Base-by-base conservation (phyloP, 2,797 vertebrate genomes). In the Chlorospingus semifuscus region DNA sequence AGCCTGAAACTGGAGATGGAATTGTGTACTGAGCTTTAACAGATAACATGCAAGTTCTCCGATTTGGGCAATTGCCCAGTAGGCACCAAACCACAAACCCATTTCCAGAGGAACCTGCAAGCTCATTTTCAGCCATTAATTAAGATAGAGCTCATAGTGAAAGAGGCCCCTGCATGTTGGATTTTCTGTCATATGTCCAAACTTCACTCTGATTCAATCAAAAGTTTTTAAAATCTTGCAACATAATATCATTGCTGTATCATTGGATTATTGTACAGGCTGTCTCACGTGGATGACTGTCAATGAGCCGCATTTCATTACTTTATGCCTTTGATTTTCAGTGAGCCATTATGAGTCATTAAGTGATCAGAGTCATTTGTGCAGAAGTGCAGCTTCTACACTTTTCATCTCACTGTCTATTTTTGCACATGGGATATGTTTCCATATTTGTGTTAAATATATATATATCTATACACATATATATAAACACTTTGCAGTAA, bases 281-380 rank as follows among this genome's bases (percentile, higher is more conserved):
- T 94, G 79, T 94, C 94, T 93, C 59, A 72, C 39, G 69, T 79
- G 93, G 70, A 87, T 75, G 90, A 87, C 91, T 97, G 55, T 95
- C 72, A 98, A 94, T n/a, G 78, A 92, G 93, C 89, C 95, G 65
- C 80, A 82, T 81, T 94, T 96, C 85, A 96, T 97, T 95, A 96
- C 92, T 96, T 96, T 92, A 79, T 0, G 69, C 50, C 49, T 92
- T 82, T 68, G 87, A 89, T 93, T 95, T 70, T 42, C 93, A 88
- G 71, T 83, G 83, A 97, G 63, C 79, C 79, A 96, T 97, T 97
- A 97, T 95, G 96, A 98, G 83, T 97, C 93, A 98, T 97, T 97
- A 97, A 96, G 91, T 96, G 89, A 96, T 97, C 93, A 97, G 91
- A 91, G 89, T 86, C 87, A 96, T 79, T 97, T 97, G 84, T 95